Evolutionary conservation across 2,888 invertebrate genomes (phyloP), one percentile per base, ranked within the genome.

Genomic region (Chloroclystis v-ata): DNA sequence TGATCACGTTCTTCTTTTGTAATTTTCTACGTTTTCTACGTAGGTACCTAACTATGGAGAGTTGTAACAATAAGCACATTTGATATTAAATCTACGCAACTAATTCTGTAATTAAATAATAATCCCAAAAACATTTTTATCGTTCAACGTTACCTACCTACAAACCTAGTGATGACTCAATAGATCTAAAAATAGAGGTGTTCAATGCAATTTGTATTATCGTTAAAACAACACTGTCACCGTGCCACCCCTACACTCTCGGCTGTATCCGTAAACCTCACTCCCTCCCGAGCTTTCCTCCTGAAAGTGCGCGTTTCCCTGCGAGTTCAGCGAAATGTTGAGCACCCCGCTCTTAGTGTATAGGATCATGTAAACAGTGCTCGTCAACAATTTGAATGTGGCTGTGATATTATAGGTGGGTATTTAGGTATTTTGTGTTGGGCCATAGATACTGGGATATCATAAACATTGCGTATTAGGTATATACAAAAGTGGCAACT

Each of bases 261-360:
- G 63, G 63, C 66, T 69, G 67, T 72, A 63, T 82, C 82, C 85
- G 85, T 79, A 72, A 63, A 62, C 72, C 78, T 82, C 86, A 82
- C 72, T 84, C 74, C 72, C 67, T 63, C 59, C 56, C 67, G 62
- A 70, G 72, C 81, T 69, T 73, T 67, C 73, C 70, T 64, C 61
- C 64, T 58, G 67, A 59, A 61, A 54, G 56, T 49, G 50, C 49
- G 59, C 47, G 49, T 53, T 47, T 38, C 42, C 32, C 38, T 33
- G 40, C 35, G 37, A 44, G 10, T 20, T 35, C 20, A 20, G 16
- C 20, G 20, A 8, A 26, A 9, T 26, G 26, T 26, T 26, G 26
- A 26, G 26, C 9, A 37, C 43, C 35, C 37, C 8, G 35, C 29
- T 32, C 30, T 40, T 35, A 41, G 37, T 44, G 30, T 39, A 24